Base-by-base conservation (phyloP, 2,797 vertebrate genomes). In the Pangasius sanitwongsei region DNA sequence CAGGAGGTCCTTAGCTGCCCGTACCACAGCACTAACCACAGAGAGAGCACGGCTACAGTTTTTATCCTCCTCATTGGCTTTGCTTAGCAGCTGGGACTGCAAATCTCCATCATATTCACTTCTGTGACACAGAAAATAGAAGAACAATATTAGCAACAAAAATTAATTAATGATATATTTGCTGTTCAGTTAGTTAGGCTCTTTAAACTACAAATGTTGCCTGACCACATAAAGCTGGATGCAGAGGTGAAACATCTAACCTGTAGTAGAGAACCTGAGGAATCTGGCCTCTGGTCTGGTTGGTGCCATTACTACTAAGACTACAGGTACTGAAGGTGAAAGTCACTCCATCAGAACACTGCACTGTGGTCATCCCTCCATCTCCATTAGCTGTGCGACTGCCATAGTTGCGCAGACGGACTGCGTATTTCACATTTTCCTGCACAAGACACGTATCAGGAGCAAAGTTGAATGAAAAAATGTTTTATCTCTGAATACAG, bases 31-130 rank as follows among this genome's bases (percentile, higher is more conserved):
- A 53, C 97, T 98, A 89, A 99, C 98, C 4, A 99, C 99, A 90
- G 98, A 99, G 44, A 99, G 97, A 74, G 98, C 96, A 89, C 98
- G 96, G 94, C 97, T 99, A 92, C 99, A 99, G 92, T 99, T 99
- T 95, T 99, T 99, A 93, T 99, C 99, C 93, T 99, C 98, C 94
- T 99, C 99, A 48, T 99, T 99, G 90, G 99, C 99, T 97, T 99
- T 99, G 94, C 97, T 99, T 85, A 99, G 94, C 89, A 99, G 96
- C 86, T 99, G 99, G 28, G 98, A 99, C 92, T 99, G 99, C 85
- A 99, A 96, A 93, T 99, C 99, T 67, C 99, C 98, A 89, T 99
- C 99, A 87, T 98, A 99, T 92, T 99, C 99, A 92, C 98, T 99
- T 96, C 99, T 99, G 83, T 8, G 94, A 53, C 7, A 77, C 53